Evolutionary conservation across 2,888 invertebrate species (phyloP).

Genomic region (Pocota personata): DNA sequence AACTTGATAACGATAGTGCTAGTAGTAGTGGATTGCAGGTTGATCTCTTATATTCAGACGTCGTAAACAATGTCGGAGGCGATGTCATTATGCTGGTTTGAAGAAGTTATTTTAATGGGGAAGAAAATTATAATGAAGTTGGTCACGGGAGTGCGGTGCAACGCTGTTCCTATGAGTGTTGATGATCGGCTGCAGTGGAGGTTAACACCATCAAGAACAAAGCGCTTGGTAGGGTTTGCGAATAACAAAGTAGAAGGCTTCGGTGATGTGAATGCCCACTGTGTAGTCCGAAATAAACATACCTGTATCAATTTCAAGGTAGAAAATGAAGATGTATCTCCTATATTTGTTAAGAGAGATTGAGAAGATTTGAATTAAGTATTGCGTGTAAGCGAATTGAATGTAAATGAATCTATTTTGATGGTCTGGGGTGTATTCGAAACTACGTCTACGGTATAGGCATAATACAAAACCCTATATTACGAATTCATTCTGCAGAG

Average conservation of each 20-base stretch:
- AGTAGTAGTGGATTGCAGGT: not conserved
- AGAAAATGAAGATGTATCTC: not conserved
- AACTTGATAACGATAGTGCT: not conserved
- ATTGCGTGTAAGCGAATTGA: not conserved
- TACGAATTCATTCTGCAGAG: no score
- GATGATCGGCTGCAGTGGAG: not conserved
- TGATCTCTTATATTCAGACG: conserved; percentile 4
- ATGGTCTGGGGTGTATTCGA: no score
- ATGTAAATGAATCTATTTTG: no score
- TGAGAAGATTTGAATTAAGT: not conserved
- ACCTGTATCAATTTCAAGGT: not conserved
- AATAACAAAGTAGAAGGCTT: not conserved
- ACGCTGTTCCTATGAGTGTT: not conserved
- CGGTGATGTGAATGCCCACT: conserved; percentile 2
- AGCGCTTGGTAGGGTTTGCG: conserved; percentile 3
- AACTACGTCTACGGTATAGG: no score
- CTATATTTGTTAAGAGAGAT: no score
- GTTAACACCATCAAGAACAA: not conserved
- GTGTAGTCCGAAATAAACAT: not conserved
- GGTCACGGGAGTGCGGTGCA: no score
- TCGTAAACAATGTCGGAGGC: not conserved
- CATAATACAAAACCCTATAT: no score
- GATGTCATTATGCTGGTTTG: no score
- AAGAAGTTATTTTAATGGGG: no score
- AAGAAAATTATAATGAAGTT: no score